Evolutionary conservation across 2,888 invertebrate genomes (phyloP), one percentile per base, ranked within the genome.

Genomic region (Ochropacha duplaris): DNA sequence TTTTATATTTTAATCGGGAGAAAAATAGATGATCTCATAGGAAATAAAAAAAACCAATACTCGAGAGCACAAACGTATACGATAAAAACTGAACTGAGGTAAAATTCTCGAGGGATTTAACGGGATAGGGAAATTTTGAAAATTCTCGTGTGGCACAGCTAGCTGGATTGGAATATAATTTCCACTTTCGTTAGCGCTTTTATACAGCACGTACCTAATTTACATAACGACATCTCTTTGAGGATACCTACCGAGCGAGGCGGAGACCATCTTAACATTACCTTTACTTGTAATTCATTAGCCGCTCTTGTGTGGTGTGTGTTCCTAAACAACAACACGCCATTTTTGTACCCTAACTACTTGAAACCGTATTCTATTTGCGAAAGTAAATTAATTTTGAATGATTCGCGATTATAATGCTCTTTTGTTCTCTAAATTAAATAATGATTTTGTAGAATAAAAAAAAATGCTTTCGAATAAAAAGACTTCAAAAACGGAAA

Each of bases 201-300:
- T 44, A 44, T 44, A 44, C 44, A 2, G 9, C 44, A 9, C 9
- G 44, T 44, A 19, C 16, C 19, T 9, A 19, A 44, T 44, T 44
- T 19, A 44, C 19, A 44, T 44, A 44, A 44, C 44, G 44, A 44
- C 44, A 44, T 19, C 44, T 44, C 44, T 44, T 44, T 44, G 36
- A n/a, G 14, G n/a, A 6, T 36, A 36, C n/a, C 36, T 36, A 36
- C n/a, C 36, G 44, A 44, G 44, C 14, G 44, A 19, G 44, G 44
- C 19, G n/a, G 44, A 4, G n/a, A 36, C 6, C 60, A 55, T 64
- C 57, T 60, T 55, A 31, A 11, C 31, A 31, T 31, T 31, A 58
- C 54, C 52, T 49, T 49, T 54, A 22, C 59, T 34, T 57, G 62
- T 68, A 60, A 57, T 55, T 65, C 58, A 62, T 65, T 60, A 65